Base-by-base conservation (phyloP, 2,888 invertebrate species). In the Aspidiotus rigidus region DNA sequence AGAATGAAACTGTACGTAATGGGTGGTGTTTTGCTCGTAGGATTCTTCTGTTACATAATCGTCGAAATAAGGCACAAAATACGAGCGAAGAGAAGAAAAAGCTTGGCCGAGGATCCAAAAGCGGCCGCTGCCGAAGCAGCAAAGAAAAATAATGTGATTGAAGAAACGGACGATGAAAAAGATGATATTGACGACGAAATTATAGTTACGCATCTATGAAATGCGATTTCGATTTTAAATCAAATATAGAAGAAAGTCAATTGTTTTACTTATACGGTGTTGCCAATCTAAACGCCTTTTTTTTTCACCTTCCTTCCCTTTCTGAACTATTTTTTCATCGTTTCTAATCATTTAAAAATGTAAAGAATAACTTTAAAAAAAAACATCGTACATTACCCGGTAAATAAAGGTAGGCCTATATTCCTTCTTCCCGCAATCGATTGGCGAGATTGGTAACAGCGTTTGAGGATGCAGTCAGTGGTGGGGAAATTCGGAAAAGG, bases 151-250 rank as follows among this genome's bases (percentile, higher is more conserved):
- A 77, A 78, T 70, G 74, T 74, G 39, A 77, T 78, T 16, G 90
- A 90, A 77, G 90, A 90, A 79, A 89, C 89, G 71, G 90, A 91
- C 77, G 91, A 87, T 78, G 87, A 91, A 77, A 88, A 88, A 77
- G 90, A 91, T 79, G 90, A 90, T 79, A 86, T 90, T 75, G 90
- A 90, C 80, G 90, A 91, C 78, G 90, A 91, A 77, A 90, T 91
- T 77, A 87, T 91, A 76, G 72, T 73, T 60, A 90, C 90, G 73
- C 90, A 90, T 79, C 84, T 90, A 77, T 90, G 86, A 71, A 39
- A 16, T 15, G 59, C 40, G 15, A 53, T n/a, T 53, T 53, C 11
- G 53, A 53, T 53, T n/a, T 11, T n/a, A 53, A 53, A n/a, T 15
- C 15, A n/a, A 56, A 56, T 5, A 56, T 10, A 16, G n/a, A 56